phyloP scores from a whole-genome alignment of 1,140 invertebrate species.

The Drosophila bocki region DNA sequence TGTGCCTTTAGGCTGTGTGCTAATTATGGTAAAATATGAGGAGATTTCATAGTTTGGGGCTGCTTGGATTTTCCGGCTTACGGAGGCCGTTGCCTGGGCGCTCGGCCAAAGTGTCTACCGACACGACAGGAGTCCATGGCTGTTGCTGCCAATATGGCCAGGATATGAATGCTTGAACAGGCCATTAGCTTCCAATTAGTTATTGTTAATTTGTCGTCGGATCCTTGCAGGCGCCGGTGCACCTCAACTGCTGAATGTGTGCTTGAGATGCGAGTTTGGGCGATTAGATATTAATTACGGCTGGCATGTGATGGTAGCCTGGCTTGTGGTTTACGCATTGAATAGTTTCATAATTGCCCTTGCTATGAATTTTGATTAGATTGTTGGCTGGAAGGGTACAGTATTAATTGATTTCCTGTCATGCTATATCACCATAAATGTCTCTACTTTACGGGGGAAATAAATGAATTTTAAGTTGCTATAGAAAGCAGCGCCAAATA shows the following conservation, averaged over 20 bases:
- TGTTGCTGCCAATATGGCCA: conserved; percentile 18
- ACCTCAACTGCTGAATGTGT: conserved; percentile 10
- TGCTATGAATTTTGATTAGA: conserved; percentile 37
- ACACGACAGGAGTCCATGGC: conserved; percentile 25
- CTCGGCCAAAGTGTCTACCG: conserved; percentile 35
- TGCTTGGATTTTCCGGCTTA: conserved; percentile 21
- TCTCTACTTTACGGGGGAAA: no score
- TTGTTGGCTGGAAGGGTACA: neutral
- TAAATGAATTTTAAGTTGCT: no score
- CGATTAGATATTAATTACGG: conserved; percentile 42
- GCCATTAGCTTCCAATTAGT: conserved; percentile 74
- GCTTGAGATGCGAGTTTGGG: conserved; percentile 4
- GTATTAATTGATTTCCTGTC: conserved; percentile 21
- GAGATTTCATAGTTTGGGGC: conserved; percentile 42
- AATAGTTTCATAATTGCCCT: conserved; percentile 39
- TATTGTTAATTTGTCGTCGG: conserved; percentile 77
- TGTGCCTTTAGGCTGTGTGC: conserved; percentile 45
- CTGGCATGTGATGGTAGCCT: conserved; percentile 15
- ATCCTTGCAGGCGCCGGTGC: conserved; percentile 26
- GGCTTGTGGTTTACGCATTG: conserved; percentile 3
- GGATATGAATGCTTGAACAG: conserved; percentile 48
- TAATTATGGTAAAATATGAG: conserved; percentile 68
- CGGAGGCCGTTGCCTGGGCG: conserved; percentile 26
- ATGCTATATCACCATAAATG: neutral
- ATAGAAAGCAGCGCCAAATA: neutral